phyloP scores from a whole-genome alignment of 2,888 invertebrate genomes.

The Drosophila mercatorum region DNA sequence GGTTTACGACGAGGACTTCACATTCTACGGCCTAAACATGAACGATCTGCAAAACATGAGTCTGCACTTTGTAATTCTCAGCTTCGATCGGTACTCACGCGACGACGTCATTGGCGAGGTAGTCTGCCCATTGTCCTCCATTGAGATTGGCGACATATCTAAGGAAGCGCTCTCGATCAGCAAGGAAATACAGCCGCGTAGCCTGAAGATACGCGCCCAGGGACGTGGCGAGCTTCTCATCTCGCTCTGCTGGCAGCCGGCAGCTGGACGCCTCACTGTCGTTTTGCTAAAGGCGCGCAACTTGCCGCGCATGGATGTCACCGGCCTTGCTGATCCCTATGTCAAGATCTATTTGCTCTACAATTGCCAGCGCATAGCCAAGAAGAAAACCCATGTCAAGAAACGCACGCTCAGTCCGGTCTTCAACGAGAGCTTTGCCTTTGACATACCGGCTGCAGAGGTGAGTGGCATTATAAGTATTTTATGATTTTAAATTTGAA shows the following conservation, averaged over 20 bases:
- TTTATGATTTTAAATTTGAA: neutral
- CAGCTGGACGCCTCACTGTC: slow-evolving; percentile 96
- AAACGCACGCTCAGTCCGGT: slow-evolving; percentile 98
- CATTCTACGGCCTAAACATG: slow-evolving; percentile 96
- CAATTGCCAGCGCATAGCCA: slow-evolving; percentile 98
- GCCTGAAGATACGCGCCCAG: slow-evolving; percentile 96
- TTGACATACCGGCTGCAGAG: slow-evolving; percentile 95
- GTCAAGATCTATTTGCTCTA: slow-evolving; percentile 98
- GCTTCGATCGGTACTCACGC: slow-evolving; percentile 98
- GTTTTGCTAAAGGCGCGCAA: slow-evolving; percentile 98
- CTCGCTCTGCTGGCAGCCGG: slow-evolving; percentile 99
- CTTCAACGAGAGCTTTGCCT: slow-evolving; percentile 99
- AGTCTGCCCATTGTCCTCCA: slow-evolving; percentile 90
- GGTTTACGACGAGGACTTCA: slow-evolving; percentile 99
- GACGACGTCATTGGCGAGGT: slow-evolving; percentile 99
- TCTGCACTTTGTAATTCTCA: slow-evolving; percentile 96
- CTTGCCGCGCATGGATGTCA: slow-evolving; percentile 99
- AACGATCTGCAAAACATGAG: slow-evolving; percentile 95
- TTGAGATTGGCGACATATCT: slow-evolving; percentile 89
- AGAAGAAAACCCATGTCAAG: slow-evolving; percentile 99
- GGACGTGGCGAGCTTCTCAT: slow-evolving; percentile 97
- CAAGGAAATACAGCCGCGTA: slow-evolving; percentile 96
- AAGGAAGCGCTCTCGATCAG: slow-evolving; percentile 92
- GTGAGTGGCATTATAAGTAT: slow-evolving; percentile 52
- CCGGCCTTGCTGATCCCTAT: slow-evolving; percentile 97